A percentile compares a stretch with the other conserved stretches of the same genome.
Evolutionary conservation across 2,888 invertebrate genomes (phyloP).

Genomic region (Gisinianus flammeolus): DNA sequence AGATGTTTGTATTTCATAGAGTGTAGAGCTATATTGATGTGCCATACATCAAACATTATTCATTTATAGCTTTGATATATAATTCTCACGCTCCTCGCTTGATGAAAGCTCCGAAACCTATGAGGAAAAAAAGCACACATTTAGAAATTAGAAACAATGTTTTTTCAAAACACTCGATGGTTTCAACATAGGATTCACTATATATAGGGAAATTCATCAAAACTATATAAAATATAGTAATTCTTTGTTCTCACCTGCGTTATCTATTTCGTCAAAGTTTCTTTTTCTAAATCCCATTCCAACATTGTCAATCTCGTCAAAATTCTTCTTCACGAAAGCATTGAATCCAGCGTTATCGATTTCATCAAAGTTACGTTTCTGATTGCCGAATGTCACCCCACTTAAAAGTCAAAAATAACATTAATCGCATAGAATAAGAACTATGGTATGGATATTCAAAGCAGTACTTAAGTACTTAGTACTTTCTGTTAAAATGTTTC

Average conservation of each 20-base stretch:
- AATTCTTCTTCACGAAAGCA: slow-evolving; percentile 65
- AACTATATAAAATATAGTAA: not conserved
- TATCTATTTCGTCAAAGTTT: slow-evolving; percentile 60
- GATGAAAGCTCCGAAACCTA: slow-evolving; percentile 60
- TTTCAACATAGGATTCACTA: no score
- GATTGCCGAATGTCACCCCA: slow-evolving; percentile 62
- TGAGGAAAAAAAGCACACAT: slow-evolving; percentile 56
- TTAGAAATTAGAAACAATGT: no score
- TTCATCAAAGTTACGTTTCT: slow-evolving; percentile 69
- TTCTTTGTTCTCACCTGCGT: not conserved
- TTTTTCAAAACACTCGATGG: no score
- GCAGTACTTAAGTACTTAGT: no score
- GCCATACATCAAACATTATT: no score
- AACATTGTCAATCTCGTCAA: slow-evolving; percentile 59
- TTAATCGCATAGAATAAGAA: not conserved
- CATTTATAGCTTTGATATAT: not conserved
- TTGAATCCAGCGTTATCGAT: slow-evolving; percentile 68
- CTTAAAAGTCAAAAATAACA: slow-evolving; percentile 48
- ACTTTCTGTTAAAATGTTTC: no score
- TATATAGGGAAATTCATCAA: no score
- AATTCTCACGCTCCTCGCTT: slow-evolving; percentile 52
- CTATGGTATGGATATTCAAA: not conserved
- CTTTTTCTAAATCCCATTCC: slow-evolving; percentile 65
- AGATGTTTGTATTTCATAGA: no score
- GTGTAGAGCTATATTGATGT: no score